Evolutionary conservation across 2,797 vertebrate genomes (phyloP), one percentile per base, ranked within the genome.

Genomic region (Cynopterus sphinx): DNA sequence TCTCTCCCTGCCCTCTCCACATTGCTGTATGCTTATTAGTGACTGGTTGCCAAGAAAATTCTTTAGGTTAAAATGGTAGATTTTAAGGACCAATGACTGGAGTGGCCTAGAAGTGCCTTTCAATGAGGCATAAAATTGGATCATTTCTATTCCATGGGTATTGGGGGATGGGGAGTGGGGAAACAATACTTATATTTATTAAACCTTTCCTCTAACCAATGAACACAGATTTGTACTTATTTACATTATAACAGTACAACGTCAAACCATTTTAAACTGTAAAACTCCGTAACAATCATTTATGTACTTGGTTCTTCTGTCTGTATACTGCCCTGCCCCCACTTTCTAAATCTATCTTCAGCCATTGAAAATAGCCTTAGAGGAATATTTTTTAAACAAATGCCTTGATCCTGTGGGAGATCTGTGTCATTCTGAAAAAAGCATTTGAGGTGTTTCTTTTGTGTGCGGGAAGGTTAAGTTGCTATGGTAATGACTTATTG

Each of bases 401-500:
- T 93, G 53, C 61, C 79, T 94, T 96, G 79, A 96, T 96, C 28
- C 70, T n/a, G 43, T 79, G 21, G 68, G 68, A 87, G 75, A 87
- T 91, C 77, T 26, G 73, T 96, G 78, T 79, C 90, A 92, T 93
- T 97, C 87, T 84, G 75, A 94, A 94, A 89, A 67, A 87, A 67
- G 90, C 63, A 67, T 82, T 39, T 59, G 89, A 97, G 90, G 73
- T 89, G 81, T 88, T 78, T 73, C 91, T 94, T 95, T 87, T 65
- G 90, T 96, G 91, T 88, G 10, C 55, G 31, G 46, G 39, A 74
- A 97, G 59, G 93, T 83, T 57, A 57, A 46, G 97, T 97, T 97
- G 91, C 91, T 93, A 96, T 96, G 93, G 96, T 61, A 92, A 96
- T 87, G n/a, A 88, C 81, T 85, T 90, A 83, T 87, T 92, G 84